Evolutionary conservation across 2,888 invertebrate genomes (phyloP), one percentile per base, ranked within the genome.

Genomic region (Tanytarsus gracilentus): DNA sequence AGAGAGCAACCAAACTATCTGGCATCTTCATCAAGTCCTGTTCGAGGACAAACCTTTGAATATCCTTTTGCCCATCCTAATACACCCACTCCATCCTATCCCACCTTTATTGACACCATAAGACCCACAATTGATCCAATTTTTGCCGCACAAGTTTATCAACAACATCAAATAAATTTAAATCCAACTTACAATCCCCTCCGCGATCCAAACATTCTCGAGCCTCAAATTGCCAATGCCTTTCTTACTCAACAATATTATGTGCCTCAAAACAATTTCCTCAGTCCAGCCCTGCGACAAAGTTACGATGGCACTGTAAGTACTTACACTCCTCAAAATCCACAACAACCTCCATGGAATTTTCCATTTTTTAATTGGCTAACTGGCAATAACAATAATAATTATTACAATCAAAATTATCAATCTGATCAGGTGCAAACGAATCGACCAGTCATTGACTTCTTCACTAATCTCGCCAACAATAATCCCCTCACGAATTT

Each of bases 131-230:
- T 71, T 53, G 66, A 68, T 1, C 66, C 67, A 1, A 63, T 65
- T 2, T 50, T 70, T 6, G 67, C 67, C 0, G 56, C 68, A 26
- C 62, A 66, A 21, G 63, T 72, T 6, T 67, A 67, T 61, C 59
- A 66, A 4, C 63, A 71, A 14, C 68, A 68, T 59, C 67, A 70
- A 2, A 63, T 72, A 3, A 70, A 71, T 39, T 61, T 71, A 1
- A 66, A 66, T 61, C 64, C 69, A 27, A 64, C 66, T 3, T 63
- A 67, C 61, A 65, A 59, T 56, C 64, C 69, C n/a, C 26, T 61
- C 7, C 16, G 16, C n/a, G 61, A 64, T 55, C 49, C 52, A 11
- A 59, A 62, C 29, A n/a, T 62, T 23, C 11, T 63, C 11, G 50
- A 62, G 59, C 58, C 62, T 8, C 51, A 61, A 53, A 40, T 62